These are phyloP conservation scores for Peucedramus taeniatus DNA, from an alignment of 2,113 vertebrate genomes.

Conservation along the genomic window DNA sequence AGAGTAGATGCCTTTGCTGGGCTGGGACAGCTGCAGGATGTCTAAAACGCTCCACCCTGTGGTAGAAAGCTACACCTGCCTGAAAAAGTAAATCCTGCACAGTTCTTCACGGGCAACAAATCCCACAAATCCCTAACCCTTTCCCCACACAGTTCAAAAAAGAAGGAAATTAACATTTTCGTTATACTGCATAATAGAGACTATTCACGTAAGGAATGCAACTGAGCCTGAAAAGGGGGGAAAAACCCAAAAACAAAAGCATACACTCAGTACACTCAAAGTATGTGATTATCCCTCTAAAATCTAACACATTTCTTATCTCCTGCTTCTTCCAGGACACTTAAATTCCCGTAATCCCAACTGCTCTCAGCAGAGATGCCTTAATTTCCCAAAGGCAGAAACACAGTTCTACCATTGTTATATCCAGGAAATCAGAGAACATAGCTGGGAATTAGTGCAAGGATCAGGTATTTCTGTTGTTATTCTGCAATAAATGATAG, in stretches of 20 bases:
- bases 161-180: neutral
- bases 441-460: neutral
- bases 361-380: neutral
- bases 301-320: neutral
- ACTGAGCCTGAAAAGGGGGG: neutral
- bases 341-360: neutral
- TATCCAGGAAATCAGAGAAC: neutral
- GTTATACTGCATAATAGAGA: rapidly evolving
- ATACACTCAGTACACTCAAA: neutral
- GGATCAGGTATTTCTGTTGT: neutral
- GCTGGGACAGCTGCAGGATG: neutral
- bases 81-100: rapidly evolving
- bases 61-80: neutral
- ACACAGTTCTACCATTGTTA: neutral
- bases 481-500: neutral
- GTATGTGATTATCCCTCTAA: neutral
- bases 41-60: slow-evolving; percentile 8
- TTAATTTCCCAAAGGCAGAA: neutral
- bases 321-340: neutral
- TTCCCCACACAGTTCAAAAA: neutral
- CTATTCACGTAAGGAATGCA: neutral
- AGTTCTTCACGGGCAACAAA: rapidly evolving
- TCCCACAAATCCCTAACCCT: neutral
- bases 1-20: rapidly evolving
- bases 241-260: neutral